Evolutionary conservation across 2,888 invertebrate genomes (phyloP).

Genomic region (Schrankia costaestrigalis): DNA sequence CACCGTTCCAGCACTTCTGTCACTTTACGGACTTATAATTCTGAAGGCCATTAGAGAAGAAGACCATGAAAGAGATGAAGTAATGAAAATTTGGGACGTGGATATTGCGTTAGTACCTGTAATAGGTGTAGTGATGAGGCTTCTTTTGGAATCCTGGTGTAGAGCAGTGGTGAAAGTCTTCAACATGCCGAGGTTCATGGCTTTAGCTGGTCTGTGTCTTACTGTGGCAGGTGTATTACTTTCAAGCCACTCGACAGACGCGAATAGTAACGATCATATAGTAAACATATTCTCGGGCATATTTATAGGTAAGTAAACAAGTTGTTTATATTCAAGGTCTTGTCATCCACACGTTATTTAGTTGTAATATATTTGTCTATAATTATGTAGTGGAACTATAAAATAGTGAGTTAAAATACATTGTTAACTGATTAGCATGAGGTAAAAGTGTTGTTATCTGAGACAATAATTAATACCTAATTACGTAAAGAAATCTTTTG

Average conservation of each 20-base stretch:
- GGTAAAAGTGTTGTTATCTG: too few relatives aligned
- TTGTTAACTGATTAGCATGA: too few relatives aligned
- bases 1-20: constrained; percentile 78
- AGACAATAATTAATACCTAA: too few relatives aligned
- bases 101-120: constrained; percentile 82
- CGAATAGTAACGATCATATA: constrained; percentile 66
- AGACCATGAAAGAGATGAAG: constrained; percentile 60
- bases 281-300: constrained; percentile 76
- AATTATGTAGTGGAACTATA: too few relatives aligned
- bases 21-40: constrained; percentile 78
- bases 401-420: too few relatives aligned
- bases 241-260: constrained; percentile 72
- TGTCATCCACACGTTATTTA: too few relatives aligned
- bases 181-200: constrained; percentile 81
- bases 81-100: constrained; percentile 78
- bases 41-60: constrained; percentile 73
- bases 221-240: constrained; percentile 80
- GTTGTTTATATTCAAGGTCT: neutral
- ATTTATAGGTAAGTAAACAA: constrained; percentile 66
- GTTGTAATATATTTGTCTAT: too few relatives aligned
- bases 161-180: constrained; percentile 77
- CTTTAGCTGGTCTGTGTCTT: constrained; percentile 78
- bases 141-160: constrained; percentile 82
- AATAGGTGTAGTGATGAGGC: constrained; percentile 79
- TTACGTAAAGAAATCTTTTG: too few relatives aligned